Percentiles rank a stretch among this genome's conserved stretches.
phyloP scores from a whole-genome alignment of 2,888 invertebrate genomes.

The Stenoptilia bipunctidactyla region DNA sequence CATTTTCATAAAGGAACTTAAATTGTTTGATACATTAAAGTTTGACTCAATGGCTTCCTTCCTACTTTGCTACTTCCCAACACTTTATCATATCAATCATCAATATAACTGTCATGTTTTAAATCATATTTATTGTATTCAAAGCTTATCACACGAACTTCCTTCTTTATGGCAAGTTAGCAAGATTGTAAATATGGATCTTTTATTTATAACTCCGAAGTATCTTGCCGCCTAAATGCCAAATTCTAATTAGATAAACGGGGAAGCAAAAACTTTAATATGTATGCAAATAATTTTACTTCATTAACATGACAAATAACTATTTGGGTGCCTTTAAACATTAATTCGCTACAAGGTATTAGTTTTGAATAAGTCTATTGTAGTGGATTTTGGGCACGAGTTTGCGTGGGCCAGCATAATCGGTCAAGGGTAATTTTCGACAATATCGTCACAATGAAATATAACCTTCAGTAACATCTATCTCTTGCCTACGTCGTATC shows the following conservation, averaged over 20 bases:
- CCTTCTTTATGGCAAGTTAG: background rate
- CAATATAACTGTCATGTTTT: background rate
- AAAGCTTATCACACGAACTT: background rate
- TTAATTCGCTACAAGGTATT: no score
- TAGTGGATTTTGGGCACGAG: background rate
- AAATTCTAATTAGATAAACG: slow-evolving; percentile 17
- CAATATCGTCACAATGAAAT: slow-evolving; percentile 17
- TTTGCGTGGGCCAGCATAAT: slow-evolving; percentile 37
- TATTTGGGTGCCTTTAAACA: background rate
- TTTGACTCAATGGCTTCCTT: background rate
- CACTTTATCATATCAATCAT: background rate
- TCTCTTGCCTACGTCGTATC: background rate
- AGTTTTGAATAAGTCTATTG: no score
- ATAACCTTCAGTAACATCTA: slow-evolving; percentile 20
- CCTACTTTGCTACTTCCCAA: background rate
- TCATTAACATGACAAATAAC: slow-evolving; percentile 37
- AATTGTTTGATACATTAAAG: background rate
- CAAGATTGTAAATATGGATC: background rate
- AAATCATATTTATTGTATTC: background rate
- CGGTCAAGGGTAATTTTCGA: slow-evolving; percentile 39
- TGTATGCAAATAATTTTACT: slow-evolving; percentile 28
- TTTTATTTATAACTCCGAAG: background rate
- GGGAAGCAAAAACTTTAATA: slow-evolving; percentile 29
- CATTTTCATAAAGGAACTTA: background rate
- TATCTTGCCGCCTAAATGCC: slow-evolving; percentile 9